A percentile compares a stretch with the other conserved stretches of the same genome.
Evolutionary conservation across 2,113 vertebrate genomes (phyloP).

Genomic region (Cyanoliseus patagonus): DNA sequence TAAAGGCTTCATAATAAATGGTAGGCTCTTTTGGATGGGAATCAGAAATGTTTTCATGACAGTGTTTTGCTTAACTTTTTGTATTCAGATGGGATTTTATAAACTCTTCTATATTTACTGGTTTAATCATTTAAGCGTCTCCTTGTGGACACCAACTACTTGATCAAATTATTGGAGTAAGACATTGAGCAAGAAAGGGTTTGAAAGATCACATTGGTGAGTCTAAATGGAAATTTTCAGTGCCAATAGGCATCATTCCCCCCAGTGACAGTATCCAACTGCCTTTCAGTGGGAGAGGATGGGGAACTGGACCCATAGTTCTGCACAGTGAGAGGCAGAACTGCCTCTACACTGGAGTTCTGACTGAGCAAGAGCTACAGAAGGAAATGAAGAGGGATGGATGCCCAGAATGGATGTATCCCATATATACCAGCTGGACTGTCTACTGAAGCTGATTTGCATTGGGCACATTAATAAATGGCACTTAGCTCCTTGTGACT

Average conservation of each 20-base stretch:
- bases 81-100: constrained; percentile 49
- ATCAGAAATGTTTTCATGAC: constrained; percentile 65
- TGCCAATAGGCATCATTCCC: not conserved
- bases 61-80: constrained; percentile 62
- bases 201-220: not conserved
- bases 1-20: constrained; percentile 66
- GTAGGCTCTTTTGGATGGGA: constrained; percentile 54
- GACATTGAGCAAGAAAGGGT: not conserved
- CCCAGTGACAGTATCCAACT: not conserved
- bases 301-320: not conserved
- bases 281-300: not conserved
- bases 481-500: not conserved
- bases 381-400: not conserved
- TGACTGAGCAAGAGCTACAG: not conserved
- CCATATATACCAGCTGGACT: not conserved
- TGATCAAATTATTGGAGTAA: not conserved
- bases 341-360: not conserved
- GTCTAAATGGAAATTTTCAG: not conserved
- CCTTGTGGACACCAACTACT: not conserved
- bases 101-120: constrained; percentile 7
- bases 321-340: not conserved
- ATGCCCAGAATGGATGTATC: not conserved
- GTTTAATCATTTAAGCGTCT: constrained; percentile 1
- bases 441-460: not conserved
- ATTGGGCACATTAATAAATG: not conserved